Evolutionary conservation across 2,797 vertebrate species (phyloP).

Genomic region (Hemitrygon akajei): DNA sequence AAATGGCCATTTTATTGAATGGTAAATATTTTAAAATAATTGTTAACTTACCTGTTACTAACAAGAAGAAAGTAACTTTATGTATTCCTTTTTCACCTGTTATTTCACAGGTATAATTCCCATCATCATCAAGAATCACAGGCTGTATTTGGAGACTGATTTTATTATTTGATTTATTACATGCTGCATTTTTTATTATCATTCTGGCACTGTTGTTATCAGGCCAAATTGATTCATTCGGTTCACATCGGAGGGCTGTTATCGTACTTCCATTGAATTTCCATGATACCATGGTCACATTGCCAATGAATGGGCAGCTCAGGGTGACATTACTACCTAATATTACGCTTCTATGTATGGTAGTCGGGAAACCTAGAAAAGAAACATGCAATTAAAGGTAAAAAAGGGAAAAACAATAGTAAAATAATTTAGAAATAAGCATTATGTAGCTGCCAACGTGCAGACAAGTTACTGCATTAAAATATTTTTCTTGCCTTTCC

Average conservation of each 20-base stretch:
- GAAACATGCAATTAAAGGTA: background rate
- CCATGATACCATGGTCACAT: background rate
- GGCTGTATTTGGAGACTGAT: background rate
- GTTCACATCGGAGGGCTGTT: background rate
- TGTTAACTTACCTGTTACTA: background rate
- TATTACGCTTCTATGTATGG: background rate
- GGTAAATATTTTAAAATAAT: background rate
- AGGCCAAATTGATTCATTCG: background rate
- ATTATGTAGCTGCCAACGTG: background rate
- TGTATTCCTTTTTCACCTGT: background rate
- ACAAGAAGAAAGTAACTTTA: background rate
- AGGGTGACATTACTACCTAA: background rate
- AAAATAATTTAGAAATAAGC: background rate
- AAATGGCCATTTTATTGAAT: background rate
- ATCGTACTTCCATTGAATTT: background rate
- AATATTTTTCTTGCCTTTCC: background rate
- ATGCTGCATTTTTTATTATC: background rate
- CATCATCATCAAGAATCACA: conserved; percentile 14
- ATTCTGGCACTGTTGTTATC: background rate
- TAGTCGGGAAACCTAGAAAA: background rate
- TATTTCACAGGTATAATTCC: conserved; percentile 21
- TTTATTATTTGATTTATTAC: background rate
- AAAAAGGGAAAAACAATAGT: too few relatives aligned
- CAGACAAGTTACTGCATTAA: background rate
- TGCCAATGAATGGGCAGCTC: background rate